Percentiles rank a stretch among this genome's conserved stretches.
phyloP scores from a whole-genome alignment of 2,888 invertebrate species.

The Acleris holmiana region DNA sequence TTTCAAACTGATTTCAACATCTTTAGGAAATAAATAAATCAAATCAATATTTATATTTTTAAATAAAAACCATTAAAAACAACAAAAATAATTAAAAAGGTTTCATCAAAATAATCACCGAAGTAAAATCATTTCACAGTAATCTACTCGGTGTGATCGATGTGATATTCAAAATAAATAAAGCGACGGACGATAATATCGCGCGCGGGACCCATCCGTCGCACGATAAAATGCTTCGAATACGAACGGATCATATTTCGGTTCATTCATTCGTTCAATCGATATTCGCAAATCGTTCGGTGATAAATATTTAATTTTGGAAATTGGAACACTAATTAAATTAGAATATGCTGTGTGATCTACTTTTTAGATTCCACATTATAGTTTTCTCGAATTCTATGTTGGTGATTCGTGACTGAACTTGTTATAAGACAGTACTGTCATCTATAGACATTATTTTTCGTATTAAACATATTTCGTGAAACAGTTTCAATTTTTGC shows the following conservation, averaged over 20 bases:
- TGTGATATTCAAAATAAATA: slow-evolving; percentile 36
- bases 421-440: too few species aligned
- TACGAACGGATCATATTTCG: slow-evolving; percentile 26
- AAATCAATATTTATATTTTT: too few species aligned
- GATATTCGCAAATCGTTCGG: slow-evolving; percentile 13
- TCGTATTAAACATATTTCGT: too few species aligned
- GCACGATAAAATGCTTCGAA: slow-evolving; percentile 25
- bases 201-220: slow-evolving; percentile 28
- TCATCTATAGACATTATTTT: too few species aligned
- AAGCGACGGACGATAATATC: slow-evolving; percentile 29
- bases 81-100: neutral
- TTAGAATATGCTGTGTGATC: neutral
- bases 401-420: too few species aligned
- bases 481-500: too few species aligned
- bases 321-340: slow-evolving; percentile 2
- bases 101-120: slow-evolving; percentile 3
- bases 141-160: slow-evolving; percentile 27
- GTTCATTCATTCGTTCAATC: slow-evolving; percentile 26
- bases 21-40: too few species aligned
- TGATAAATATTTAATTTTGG: slow-evolving; percentile 25
- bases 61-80: neutral
- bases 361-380: too few species aligned
- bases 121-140: slow-evolving; percentile 13
- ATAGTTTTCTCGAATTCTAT: too few species aligned
- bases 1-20: too few species aligned